Conservation (phyloP, 2,888 invertebrate species). For the Labia minor region DNA sequence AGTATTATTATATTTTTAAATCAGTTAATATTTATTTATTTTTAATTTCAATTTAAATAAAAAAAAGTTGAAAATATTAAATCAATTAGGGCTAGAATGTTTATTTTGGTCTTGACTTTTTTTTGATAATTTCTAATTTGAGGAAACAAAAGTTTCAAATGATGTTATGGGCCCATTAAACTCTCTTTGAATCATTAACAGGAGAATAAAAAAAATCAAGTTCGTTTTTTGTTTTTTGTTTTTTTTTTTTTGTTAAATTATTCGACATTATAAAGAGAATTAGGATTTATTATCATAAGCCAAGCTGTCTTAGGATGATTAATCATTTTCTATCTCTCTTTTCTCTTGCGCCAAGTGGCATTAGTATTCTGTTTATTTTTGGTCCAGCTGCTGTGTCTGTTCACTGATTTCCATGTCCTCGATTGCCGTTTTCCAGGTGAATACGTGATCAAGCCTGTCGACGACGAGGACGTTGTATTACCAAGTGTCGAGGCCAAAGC, state of each 20-base stretch:
- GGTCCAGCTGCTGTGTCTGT: conserved; percentile 14
- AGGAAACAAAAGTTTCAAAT: no score
- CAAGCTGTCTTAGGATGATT: background rate
- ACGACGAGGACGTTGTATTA: conserved; percentile 20
- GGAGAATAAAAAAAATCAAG: no score
- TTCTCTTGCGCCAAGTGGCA: conserved; percentile 2
- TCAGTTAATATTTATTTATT: no score
- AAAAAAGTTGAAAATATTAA: no score
- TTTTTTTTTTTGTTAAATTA: background rate
- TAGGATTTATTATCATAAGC: conserved; percentile 16
- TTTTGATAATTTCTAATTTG: no score
- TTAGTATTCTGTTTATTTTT: conserved; percentile 18
- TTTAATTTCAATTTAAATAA: no score
- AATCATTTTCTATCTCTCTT: conserved; percentile 14
- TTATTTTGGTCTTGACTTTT: no score
- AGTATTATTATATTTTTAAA: no score
- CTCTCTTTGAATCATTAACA: no score
- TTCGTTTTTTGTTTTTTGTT: no score
- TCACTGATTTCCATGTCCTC: conserved; percentile 19
- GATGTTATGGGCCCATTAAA: no score
- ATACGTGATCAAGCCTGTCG: conserved; percentile 35
- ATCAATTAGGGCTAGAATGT: no score
- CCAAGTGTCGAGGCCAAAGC: conserved; percentile 17
- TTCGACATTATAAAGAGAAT: conserved; percentile 16
- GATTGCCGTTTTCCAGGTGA: conserved; percentile 35